Base-by-base conservation (phyloP, 1,140 invertebrate genomes). In the Radopholus similis region DNA sequence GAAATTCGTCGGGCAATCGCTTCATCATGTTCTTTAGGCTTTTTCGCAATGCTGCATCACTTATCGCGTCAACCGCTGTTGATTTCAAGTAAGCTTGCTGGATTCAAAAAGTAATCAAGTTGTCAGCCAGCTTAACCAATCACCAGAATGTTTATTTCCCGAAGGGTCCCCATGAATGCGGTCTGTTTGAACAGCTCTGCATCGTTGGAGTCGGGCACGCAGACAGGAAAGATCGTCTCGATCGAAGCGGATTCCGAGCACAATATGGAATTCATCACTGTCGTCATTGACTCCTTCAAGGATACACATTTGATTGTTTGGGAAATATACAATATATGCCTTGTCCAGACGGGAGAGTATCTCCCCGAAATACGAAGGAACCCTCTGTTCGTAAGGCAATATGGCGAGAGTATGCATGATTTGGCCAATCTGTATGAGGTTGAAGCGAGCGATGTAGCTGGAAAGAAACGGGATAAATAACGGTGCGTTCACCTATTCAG, bases 331-430 rank as follows among this genome's bases (percentile, higher is more conserved):
- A n/a, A 44, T 28, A 56, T 66, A 76, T 69, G 85, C 87, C 83
- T 89, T 88, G 72, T 91, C 89, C 81, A 92, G 90, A 66, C 87
- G 87, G 2, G 85, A 85, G 82, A 90, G 91, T 8, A 92, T 82
- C 82, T 91, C 90, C 59, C 86, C 85, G 37, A 88, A 86, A 82
- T 89, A 89, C 0, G 84, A 30, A 30, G 80, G 72, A 28, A 62
- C 40, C 26, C 74, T 68, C 23, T 71, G 42, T 66, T 80, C 78
- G 58, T 79, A 78, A 0, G 76, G 75, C 26, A 75, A 23, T 11
- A 96, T 85, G 11, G 91, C 92, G 35, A 97, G 85, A 77, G 90
- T 89, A 85, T 96, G 93, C 18, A 97, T 82, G 76, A 96, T 91
- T 83, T 95, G 91, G 2, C 87, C 87, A 67, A 88, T 88, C 85